A percentile compares a stretch with the other conserved stretches of the same genome.
Evolutionary conservation across 2,888 invertebrate species (phyloP).

Genomic region (Platypus cylindrus): DNA sequence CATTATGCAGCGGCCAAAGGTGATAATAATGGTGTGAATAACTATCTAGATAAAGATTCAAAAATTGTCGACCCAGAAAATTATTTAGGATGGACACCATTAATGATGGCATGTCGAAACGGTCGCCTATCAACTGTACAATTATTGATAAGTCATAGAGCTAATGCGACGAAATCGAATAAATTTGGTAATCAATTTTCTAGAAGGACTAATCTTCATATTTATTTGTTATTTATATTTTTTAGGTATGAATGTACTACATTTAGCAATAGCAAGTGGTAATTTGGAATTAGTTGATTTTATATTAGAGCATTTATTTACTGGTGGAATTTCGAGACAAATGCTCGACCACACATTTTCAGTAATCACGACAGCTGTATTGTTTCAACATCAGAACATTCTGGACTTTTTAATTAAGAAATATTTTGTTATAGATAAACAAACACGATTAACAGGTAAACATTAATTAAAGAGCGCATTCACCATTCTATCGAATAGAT

Average conservation of each 20-base stretch:
- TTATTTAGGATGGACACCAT: constrained; percentile 32
- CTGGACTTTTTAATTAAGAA: constrained; percentile 26
- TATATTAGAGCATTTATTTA: constrained; percentile 27
- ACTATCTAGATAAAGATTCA: constrained; percentile 15
- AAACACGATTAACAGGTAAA: constrained; percentile 24
- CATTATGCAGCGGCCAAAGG: constrained; percentile 28
- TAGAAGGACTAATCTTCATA: too few relatives aligned
- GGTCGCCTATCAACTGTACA: constrained; percentile 25
- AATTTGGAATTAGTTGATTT: constrained; percentile 25
- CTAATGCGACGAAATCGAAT: constrained; percentile 29
- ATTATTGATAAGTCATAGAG: constrained; percentile 24
- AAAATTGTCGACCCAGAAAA: constrained; percentile 24
- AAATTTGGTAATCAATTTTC: constrained; percentile 25
- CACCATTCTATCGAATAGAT: too few relatives aligned
- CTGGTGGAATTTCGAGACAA: constrained; percentile 29
- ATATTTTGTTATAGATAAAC: constrained; percentile 24
- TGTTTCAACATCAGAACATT: constrained; percentile 25
- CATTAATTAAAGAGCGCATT: too few relatives aligned
- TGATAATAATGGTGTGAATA: constrained; percentile 18
- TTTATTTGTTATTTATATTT: too few relatives aligned
- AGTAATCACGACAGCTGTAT: constrained; percentile 26
- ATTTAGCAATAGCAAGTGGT: constrained; percentile 27
- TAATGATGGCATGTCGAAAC: constrained; percentile 32
- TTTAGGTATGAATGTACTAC: constrained; percentile 28
- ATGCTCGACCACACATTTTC: constrained; percentile 28